Evolutionary conservation across 2,797 vertebrate genomes (phyloP), one percentile per base, ranked within the genome.

Genomic region (Cryptoblepharus egeriae): DNA sequence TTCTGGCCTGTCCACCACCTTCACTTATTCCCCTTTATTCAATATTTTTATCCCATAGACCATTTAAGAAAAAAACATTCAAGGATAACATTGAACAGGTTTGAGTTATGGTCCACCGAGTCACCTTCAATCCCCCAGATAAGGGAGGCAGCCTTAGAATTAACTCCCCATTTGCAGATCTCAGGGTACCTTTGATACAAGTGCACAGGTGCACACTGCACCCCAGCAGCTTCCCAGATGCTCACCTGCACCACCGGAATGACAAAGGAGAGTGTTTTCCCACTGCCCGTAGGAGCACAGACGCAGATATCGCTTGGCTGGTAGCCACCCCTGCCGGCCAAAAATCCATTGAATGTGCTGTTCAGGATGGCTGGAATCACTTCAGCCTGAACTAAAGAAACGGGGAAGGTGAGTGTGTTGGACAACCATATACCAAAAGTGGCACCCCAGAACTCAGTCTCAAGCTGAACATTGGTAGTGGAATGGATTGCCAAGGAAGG

Each of bases 211-310:
- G n/a, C 65, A 58, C 52, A 82, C 30, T 13, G 3, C 22, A 26
- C 10, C 9, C 16, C 22, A 22, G 18, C 24, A 60, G 28, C 2
- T 0, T 1, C 1, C 4, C 0, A 22, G 3, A 70, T 32, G 22
- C 93, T 94, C 82, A 98, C 98, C 96, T 99, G 98, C 45, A 99
- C 91, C 72, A 99, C 94, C 0, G 99, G 99, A 68, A 99, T 92
- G 90, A 99, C 97, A 18, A 99, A 99, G 0, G 98, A 93, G 77
- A 99, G 92, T 0, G 99, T 99, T 92, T 99, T 99, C 22, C 98
- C 99, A 0, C 99, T 99, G 89, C 99, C 99, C 0, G 99, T 99
- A 0, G 99, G 98, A 8, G 98, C 98, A 0, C 98, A 99, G 63
- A 99, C 97, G 28, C 98, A 99, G 82, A 99, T 93, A 77, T 99